Conservation (phyloP, 2,113 vertebrate species). For the Orcinus orca region DNA sequence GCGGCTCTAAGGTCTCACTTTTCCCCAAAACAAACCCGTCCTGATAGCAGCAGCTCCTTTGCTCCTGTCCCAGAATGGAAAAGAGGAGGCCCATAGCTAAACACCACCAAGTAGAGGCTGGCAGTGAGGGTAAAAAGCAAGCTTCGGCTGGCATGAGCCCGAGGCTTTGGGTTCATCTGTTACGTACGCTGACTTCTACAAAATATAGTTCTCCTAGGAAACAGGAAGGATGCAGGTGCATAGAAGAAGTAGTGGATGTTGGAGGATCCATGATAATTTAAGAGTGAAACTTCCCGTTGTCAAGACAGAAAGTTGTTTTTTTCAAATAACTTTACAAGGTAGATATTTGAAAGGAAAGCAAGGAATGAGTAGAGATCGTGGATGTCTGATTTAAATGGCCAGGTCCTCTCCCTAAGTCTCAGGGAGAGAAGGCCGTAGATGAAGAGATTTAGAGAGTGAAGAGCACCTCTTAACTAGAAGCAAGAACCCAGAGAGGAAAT, state of each 20-base stretch:
- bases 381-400: not conserved
- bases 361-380: not conserved
- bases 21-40: not conserved
- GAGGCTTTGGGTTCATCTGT: not conserved
- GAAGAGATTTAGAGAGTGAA: not conserved
- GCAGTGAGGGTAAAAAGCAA: not conserved
- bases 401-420: no score
- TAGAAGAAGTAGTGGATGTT: not conserved
- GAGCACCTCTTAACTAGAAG: not conserved
- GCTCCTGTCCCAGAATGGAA: not conserved
- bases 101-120: accelerated
- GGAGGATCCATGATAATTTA: not conserved
- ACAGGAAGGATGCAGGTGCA: not conserved
- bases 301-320: not conserved
- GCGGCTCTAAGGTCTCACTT: not conserved
- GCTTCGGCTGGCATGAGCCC: not conserved
- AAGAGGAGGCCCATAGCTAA: accelerated
- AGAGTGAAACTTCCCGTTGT: not conserved
- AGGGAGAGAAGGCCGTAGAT: not conserved
- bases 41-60: not conserved
- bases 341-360: not conserved
- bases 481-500: not conserved
- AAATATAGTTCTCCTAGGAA: not conserved
- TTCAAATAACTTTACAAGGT: not conserved
- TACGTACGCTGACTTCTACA: not conserved